Evolutionary conservation across 1,140 invertebrate genomes (phyloP).

Genomic region (Proales similis): DNA sequence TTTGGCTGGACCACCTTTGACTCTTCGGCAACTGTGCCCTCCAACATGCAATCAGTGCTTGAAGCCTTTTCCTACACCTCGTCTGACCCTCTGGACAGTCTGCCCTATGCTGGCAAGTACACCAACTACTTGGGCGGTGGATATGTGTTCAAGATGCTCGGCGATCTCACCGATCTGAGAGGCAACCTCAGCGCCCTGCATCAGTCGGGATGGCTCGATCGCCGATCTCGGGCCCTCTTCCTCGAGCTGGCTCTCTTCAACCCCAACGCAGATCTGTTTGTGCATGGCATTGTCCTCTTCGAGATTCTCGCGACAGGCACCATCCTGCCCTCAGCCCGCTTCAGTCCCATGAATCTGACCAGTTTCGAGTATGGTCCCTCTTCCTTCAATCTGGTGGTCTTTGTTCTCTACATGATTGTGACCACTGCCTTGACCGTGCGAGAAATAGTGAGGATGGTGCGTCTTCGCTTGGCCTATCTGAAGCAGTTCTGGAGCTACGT

Average conservation of each 20-base stretch:
- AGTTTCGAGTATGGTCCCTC: constrained; percentile 45
- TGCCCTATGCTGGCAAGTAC: constrained; percentile 53
- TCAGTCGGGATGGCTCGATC: constrained; percentile 56
- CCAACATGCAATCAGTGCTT: constrained; percentile 6
- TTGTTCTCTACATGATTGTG: constrained; percentile 43
- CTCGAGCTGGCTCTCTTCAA: constrained; percentile 60
- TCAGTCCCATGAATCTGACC: constrained; percentile 48
- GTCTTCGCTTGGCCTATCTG: constrained; percentile 46
- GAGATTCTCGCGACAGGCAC: constrained; percentile 57
- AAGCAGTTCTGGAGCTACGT: constrained; percentile 53
- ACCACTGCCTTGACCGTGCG: constrained; percentile 55
- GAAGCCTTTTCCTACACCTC: constrained; percentile 50
- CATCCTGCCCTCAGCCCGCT: constrained; percentile 53
- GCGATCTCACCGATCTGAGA: constrained; percentile 46
- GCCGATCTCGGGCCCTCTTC: constrained; percentile 57
- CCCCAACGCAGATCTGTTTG: constrained; percentile 59
- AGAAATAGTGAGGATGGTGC: constrained; percentile 46
- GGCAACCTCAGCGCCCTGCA: constrained; percentile 49
- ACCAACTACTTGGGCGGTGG: constrained; percentile 57
- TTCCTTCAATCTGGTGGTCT: constrained; percentile 40
- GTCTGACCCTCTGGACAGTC: constrained; percentile 50
- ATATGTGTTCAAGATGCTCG: constrained; percentile 55
- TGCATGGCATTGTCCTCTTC: constrained; percentile 52
- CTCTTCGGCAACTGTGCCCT: constrained; percentile 40
- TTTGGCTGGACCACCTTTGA: constrained; percentile 38